Conservation (phyloP, 2,113 vertebrate genomes). For the Alouatta palliata region DNA sequence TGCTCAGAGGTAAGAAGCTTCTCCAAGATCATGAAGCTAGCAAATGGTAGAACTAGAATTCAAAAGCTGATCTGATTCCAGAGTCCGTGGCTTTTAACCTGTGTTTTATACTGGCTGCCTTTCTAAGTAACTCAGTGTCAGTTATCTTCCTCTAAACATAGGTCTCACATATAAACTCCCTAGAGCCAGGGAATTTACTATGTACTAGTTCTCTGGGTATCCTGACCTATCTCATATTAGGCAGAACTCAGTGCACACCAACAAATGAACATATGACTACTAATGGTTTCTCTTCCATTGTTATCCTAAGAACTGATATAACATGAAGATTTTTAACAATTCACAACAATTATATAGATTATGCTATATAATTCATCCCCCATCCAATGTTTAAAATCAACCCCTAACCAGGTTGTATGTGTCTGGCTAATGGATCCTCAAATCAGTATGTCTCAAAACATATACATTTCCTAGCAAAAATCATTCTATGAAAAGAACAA, state of each 20-base stretch:
- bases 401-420: neutral
- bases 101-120: neutral
- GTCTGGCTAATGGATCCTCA: neutral
- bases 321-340: neutral
- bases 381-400: neutral
- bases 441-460: neutral
- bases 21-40: neutral
- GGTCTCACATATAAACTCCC: neutral
- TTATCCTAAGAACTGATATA: neutral
- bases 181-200: neutral
- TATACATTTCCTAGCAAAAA: neutral
- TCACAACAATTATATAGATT: neutral
- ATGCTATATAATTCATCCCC: neutral
- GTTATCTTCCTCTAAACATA: neutral
- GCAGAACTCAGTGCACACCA: neutral
- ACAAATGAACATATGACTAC: fast-evolving
- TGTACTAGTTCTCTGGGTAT: neutral
- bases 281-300: fast-evolving
- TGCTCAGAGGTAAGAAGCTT: neutral
- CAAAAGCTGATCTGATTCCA: neutral
- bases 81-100: neutral
- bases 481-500: neutral
- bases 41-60: neutral
- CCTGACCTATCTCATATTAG: neutral
- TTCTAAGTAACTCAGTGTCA: neutral